Conservation (phyloP, 2,888 invertebrate genomes). For the Helobdella robusta region DNA sequence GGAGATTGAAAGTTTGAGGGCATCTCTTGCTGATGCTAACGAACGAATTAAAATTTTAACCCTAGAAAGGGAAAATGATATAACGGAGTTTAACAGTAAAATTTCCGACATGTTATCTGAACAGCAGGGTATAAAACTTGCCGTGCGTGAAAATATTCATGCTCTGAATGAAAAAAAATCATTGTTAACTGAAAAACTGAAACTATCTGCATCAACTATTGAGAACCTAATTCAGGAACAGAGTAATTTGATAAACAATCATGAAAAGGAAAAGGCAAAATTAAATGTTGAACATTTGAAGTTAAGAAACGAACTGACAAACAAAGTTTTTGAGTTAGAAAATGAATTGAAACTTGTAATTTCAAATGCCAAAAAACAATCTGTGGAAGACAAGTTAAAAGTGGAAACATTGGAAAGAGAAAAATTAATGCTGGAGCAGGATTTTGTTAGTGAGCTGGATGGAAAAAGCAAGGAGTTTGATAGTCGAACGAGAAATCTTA, state of each 20-base stretch:
- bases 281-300: conserved; percentile 1
- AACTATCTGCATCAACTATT: neutral
- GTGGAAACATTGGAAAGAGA: conserved; percentile 26
- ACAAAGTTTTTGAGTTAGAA: conserved; percentile 15
- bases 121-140: neutral
- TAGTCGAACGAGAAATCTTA: conserved; percentile 11
- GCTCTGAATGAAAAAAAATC: neutral
- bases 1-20: conserved; percentile 17
- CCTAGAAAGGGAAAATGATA: conserved; percentile 19
- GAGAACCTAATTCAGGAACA: conserved; percentile 16
- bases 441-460: conserved; percentile 24
- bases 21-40: neutral
- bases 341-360: conserved; percentile 8
- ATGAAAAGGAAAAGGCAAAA: conserved; percentile 2
- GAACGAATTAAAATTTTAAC: conserved; percentile 18
- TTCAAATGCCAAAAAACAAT: conserved; percentile 11
- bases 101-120: neutral
- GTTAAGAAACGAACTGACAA: neutral
- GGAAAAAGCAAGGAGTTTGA: conserved; percentile 22
- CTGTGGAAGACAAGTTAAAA: conserved; percentile 18
- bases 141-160: neutral
- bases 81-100: conserved; percentile 21
- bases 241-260: neutral
- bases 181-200: conserved; percentile 10
- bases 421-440: conserved; percentile 28